These are phyloP conservation scores for Anaspis maculata DNA, from an alignment of 2,888 invertebrate species.

Conservation along the genomic window DNA sequence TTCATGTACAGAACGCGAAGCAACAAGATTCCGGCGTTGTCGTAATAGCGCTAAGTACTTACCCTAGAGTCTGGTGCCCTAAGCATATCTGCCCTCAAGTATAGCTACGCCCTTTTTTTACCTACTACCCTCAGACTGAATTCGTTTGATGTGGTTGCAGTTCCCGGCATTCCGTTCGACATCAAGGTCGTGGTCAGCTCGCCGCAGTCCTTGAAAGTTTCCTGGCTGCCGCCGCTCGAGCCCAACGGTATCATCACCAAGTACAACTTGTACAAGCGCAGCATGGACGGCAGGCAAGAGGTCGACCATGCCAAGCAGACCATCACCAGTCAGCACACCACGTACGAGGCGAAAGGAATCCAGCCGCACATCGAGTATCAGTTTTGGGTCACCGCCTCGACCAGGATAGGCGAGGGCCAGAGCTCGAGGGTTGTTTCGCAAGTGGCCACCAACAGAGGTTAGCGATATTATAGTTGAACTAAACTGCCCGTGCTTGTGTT, in stretches of 20 bases:
- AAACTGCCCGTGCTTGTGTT: too few species aligned
- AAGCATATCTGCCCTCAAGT: too few species aligned
- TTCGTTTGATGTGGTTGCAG: constrained; percentile 38
- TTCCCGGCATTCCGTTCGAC: constrained; percentile 69
- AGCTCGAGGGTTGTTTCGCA: constrained; percentile 61
- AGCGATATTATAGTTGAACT: constrained; percentile 11
- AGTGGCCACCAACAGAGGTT: constrained; percentile 54
- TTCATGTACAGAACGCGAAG: too few species aligned
- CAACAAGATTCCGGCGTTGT: too few species aligned
- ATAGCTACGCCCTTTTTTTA: too few species aligned
- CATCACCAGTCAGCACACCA: constrained; percentile 54
- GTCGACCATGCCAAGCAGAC: constrained; percentile 60
- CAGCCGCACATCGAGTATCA: constrained; percentile 66
- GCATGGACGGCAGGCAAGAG: constrained; percentile 60
- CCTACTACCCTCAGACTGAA: too few species aligned
- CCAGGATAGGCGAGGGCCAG: constrained; percentile 69
- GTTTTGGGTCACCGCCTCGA: constrained; percentile 72
- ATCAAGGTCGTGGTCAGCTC: constrained; percentile 73
- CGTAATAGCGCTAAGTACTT: too few species aligned
- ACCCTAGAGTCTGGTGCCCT: too few species aligned
- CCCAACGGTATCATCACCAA: constrained; percentile 71
- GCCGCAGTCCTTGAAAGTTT: constrained; percentile 63
- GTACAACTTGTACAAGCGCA: constrained; percentile 62
- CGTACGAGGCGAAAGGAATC: constrained; percentile 58
- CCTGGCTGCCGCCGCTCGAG: constrained; percentile 68